Percentiles rank a stretch among this genome's conserved stretches.
Evolutionary conservation across 2,113 vertebrate species (phyloP).

Genomic region (Hippolais icterina): DNA sequence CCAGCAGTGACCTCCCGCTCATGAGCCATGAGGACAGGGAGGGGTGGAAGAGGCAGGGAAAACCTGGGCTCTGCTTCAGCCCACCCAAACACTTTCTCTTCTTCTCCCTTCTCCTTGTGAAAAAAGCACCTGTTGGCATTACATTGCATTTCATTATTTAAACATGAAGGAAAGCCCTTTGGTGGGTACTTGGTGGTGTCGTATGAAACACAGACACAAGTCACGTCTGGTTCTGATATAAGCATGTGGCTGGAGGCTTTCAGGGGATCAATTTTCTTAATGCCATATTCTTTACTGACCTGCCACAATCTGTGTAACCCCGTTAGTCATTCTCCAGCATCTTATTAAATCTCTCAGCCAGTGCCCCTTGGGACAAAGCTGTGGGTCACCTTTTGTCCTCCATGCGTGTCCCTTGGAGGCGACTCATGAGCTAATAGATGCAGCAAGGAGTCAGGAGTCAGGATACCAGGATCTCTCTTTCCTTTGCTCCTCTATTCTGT

Average conservation of each 20-base stretch:
- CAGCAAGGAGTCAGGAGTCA: constrained; percentile 37
- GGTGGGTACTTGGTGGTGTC: constrained; percentile 35
- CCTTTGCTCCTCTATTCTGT: constrained; percentile 9
- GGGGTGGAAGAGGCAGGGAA: neutral
- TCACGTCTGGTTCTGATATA: constrained; percentile 37
- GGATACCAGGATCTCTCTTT: constrained; percentile 9
- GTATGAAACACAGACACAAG: constrained; percentile 46
- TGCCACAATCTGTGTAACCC: constrained; percentile 15
- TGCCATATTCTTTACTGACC: constrained; percentile 43
- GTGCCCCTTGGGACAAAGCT: neutral
- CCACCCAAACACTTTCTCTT: constrained; percentile 43
- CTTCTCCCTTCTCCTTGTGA: constrained; percentile 58
- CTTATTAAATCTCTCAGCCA: neutral
- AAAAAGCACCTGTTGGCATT: constrained; percentile 59
- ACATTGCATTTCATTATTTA: constrained; percentile 78
- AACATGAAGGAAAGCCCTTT: constrained; percentile 73
- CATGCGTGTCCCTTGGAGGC: neutral
- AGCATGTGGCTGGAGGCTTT: neutral
- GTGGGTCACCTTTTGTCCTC: neutral
- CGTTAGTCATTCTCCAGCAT: neutral
- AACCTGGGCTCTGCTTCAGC: constrained; percentile 36
- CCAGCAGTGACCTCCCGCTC: neutral
- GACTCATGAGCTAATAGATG: neutral
- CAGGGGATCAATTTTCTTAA: constrained; percentile 41
- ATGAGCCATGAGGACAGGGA: neutral